phyloP scores from a whole-genome alignment of 2,888 invertebrate species.

The Lasiommata megera region DNA sequence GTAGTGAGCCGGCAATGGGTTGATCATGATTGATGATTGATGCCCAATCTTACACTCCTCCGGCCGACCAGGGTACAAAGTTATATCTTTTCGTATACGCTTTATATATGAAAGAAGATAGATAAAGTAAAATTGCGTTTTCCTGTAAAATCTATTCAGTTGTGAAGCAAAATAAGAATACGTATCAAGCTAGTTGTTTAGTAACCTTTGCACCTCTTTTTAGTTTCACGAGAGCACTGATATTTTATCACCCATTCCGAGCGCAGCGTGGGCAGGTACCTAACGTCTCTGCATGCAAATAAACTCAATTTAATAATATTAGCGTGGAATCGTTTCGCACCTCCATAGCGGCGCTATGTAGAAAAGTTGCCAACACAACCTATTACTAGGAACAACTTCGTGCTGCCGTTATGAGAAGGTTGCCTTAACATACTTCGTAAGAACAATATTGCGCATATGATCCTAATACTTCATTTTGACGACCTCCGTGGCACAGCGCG shows the following conservation, averaged over 20 bases:
- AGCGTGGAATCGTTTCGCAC: constrained; percentile 1
- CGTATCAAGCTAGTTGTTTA: neutral
- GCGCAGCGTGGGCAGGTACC: neutral
- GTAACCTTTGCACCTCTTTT: neutral
- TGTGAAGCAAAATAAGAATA: neutral
- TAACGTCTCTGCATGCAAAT: neutral
- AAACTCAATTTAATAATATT: constrained; percentile 9
- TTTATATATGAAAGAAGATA: no score
- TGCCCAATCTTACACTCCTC: no score
- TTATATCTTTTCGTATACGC: no score
- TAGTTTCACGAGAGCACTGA: neutral
- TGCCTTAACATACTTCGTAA: neutral
- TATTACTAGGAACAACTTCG: neutral
- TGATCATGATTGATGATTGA: no score
- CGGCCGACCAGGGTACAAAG: no score
- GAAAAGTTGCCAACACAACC: constrained; percentile 1
- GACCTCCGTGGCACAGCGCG: no score
- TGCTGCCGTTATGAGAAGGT: neutral
- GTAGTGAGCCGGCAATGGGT: no score
- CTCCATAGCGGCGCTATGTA: neutral
- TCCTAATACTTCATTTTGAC: no score
- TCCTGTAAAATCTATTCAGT: no score
- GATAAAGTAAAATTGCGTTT: no score
- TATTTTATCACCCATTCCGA: constrained; percentile 1
- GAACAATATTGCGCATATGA: neutral